Percentiles rank a stretch among this genome's conserved stretches.
Evolutionary conservation across 2,797 vertebrate species (phyloP).

Genomic region (Tamandua tetradactyla): DNA sequence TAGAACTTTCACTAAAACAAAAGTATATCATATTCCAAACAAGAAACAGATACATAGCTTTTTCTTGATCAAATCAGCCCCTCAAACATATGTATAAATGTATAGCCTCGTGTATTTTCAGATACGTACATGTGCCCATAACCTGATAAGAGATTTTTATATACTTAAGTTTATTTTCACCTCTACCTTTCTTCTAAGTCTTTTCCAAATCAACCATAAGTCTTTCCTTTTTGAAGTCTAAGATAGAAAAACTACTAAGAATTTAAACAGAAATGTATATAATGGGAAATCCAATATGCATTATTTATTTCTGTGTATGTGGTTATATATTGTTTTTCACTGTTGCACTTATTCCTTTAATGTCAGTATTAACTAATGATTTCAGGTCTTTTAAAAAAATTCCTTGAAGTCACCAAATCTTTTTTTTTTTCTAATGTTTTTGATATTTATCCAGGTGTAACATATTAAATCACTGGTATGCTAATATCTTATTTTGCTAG

Average conservation of each 20-base stretch:
- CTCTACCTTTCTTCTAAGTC: not conserved
- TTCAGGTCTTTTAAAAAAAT: no score
- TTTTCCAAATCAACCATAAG: not conserved
- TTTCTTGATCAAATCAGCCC: not conserved
- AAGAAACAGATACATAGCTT: not conserved
- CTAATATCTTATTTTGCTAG: not conserved
- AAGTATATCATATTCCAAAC: not conserved
- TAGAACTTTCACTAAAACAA: not conserved
- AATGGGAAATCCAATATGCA: not conserved
- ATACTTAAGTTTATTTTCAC: not conserved
- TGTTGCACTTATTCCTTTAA: not conserved
- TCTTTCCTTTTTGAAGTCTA: conserved; percentile 16
- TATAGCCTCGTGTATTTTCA: not conserved
- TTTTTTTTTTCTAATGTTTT: not conserved
- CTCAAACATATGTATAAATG: not conserved
- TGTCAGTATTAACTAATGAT: not conserved
- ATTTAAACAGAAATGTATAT: not conserved
- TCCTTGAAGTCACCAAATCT: not conserved
- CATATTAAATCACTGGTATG: not conserved
- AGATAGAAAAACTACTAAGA: not conserved
- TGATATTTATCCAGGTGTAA: not conserved
- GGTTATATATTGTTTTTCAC: not conserved
- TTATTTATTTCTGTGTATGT: not conserved
- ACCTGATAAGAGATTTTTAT: not conserved
- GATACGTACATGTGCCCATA: not conserved